Evolutionary conservation across 2,113 vertebrate genomes (phyloP).

Genomic region (Scortum barcoo): DNA sequence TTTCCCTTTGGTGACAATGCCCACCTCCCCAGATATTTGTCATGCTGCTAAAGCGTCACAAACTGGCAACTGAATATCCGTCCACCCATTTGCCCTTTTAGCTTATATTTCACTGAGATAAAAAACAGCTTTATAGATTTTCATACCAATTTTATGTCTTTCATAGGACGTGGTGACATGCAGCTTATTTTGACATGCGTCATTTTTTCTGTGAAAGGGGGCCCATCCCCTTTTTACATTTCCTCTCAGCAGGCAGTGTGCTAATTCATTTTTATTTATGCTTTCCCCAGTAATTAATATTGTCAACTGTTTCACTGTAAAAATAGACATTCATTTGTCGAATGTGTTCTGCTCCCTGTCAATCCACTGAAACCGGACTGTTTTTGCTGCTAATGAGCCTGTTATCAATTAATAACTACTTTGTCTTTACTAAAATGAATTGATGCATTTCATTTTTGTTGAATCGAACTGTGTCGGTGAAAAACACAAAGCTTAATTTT

Average conservation of each 20-base stretch:
- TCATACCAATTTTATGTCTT: background rate
- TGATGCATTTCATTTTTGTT: background rate
- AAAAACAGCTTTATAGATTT: background rate
- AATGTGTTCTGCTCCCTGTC: background rate
- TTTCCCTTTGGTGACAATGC: conserved; percentile 20
- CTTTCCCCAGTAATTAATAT: background rate
- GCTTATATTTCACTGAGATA: background rate
- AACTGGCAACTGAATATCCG: background rate
- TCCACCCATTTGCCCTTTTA: background rate
- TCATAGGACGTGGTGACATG: background rate
- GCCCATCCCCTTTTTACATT: no score
- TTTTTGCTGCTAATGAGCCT: background rate
- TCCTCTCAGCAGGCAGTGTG: background rate
- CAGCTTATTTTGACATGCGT: background rate
- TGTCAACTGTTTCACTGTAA: background rate
- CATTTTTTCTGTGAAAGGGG: background rate
- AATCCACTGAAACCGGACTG: background rate
- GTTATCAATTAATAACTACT: background rate
- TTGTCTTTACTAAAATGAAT: background rate
- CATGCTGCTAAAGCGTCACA: conserved; percentile 4
- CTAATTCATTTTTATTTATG: background rate
- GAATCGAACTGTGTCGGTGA: background rate
- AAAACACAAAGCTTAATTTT: background rate
- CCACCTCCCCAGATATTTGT: conserved; percentile 39
- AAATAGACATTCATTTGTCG: background rate